Base-by-base conservation (phyloP, 1,140 invertebrate genomes). In the Hyphantria cunea region DNA sequence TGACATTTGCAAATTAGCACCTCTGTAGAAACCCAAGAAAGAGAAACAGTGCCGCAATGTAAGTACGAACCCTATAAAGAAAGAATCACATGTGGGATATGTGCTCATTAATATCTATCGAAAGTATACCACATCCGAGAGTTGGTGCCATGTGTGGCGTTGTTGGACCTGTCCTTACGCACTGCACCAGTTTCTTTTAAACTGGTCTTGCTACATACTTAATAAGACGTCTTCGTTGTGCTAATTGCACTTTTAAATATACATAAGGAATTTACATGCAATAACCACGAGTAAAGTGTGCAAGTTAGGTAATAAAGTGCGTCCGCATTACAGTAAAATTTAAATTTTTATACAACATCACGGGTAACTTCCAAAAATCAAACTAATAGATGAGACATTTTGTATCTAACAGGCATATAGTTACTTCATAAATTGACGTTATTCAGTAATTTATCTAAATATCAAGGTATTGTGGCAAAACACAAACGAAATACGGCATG, bases 91-190 rank as follows among this genome's bases (percentile, higher is more conserved):
- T 76, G 72, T 74, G 77, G 84, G 77, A 86, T 82, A 72, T 78
- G 72, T 51, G 64, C 78, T 81, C 78, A 74, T 80, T 85, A 84
- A n/a, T n/a, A n/a, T n/a, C 69, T 72, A 78, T 70, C 72, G 82
- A 86, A 87, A 89, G 86, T 89, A 87, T 83, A 82, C 76, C 78
- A 75, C 74, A 86, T 87, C 80, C 86, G 84, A 77, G 74, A 85
- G 77, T 79, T 73, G 73, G 63, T 66, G 65, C 68, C 74, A 72
- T 76, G 71, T 80, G 78, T 74, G 77, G 70, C 71, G 78, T 78
- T 80, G 78, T 75, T 68, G 79, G 84, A 89, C 84, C 77, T 80
- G 84, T 84, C 74, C 64, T 34, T 67, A 66, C 62, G 64, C 60
- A 72, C 62, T 53, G 70, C 72, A 75, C 77, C 74, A 80, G 75